These are phyloP conservation scores for Palythoa grandis DNA, from an alignment of 92 coral and sea anemone species.

Conservation along the genomic window DNA sequence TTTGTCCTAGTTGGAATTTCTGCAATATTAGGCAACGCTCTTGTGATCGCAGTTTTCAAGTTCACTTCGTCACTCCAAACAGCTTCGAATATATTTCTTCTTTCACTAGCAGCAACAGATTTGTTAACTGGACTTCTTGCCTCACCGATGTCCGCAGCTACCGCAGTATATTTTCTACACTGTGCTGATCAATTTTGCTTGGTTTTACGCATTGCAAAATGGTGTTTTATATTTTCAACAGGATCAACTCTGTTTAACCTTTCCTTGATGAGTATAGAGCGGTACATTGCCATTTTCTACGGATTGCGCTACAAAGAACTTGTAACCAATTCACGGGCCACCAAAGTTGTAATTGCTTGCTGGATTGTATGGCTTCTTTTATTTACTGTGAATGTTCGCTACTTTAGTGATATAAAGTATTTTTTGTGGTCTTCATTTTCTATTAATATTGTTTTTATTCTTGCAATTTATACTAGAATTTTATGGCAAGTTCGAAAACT, in stretches of 20 bases:
- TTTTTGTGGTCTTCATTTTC: neutral
- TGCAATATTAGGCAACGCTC: constrained; percentile 1
- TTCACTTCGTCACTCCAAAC: neutral
- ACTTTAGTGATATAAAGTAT: no score
- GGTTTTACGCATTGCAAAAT: no score
- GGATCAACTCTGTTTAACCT: constrained; percentile 1
- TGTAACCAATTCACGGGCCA: neutral
- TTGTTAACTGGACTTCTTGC: neutral
- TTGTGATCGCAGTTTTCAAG: constrained; percentile 2
- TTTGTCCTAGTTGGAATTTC: neutral
- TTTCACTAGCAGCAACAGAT: neutral
- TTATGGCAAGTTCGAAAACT: constrained; percentile 3
- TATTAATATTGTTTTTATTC: neutral
- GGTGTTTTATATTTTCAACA: neutral
- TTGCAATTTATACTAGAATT: neutral
- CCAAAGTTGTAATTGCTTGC: neutral
- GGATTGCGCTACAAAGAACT: constrained; percentile 9
- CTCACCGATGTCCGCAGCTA: neutral
- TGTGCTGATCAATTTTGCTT: neutral
- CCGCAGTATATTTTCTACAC: neutral
- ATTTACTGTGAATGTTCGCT: neutral
- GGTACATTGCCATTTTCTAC: neutral
- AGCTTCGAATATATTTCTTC: constrained; percentile 15
- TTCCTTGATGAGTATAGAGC: constrained; percentile 10
- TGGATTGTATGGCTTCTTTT: neutral